Percentiles rank a stretch among this genome's conserved stretches.
Conservation (phyloP, 2,797 vertebrate species). For the Clarias laeviceps region DNA sequence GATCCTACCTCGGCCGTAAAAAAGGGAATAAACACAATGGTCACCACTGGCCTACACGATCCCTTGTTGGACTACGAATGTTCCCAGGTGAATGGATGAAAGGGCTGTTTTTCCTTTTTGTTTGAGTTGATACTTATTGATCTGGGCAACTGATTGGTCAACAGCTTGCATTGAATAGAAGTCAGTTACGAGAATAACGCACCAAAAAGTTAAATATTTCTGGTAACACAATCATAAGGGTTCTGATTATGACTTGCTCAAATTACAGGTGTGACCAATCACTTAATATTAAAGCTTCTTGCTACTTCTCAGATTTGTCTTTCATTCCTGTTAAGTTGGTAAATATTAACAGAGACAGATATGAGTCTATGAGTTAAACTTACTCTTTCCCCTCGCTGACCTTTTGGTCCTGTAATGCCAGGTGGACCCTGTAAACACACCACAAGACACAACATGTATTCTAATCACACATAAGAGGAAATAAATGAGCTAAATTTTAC, state of each 20-base stretch:
- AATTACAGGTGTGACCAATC: not conserved
- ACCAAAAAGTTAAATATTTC: not conserved
- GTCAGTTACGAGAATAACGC: not conserved
- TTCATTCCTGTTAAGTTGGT: not conserved
- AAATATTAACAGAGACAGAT: not conserved
- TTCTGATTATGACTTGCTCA: not conserved
- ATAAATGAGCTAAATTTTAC: not conserved
- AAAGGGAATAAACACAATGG: no score
- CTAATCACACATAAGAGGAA: not conserved
- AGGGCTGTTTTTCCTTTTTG: no score
- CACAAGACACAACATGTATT: not conserved
- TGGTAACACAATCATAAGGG: not conserved
- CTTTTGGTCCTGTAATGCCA: constrained; percentile 78
- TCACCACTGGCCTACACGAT: no score
- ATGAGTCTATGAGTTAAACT: constrained; percentile 57
- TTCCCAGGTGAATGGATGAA: no score
- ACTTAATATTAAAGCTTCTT: no score
- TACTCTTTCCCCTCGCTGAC: constrained; percentile 89
- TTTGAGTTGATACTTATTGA: no score
- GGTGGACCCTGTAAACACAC: constrained; percentile 73
- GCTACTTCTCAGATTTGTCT: no score
- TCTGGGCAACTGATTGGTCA: not conserved
- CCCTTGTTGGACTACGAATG: no score
- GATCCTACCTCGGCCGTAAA: no score
- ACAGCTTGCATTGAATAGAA: not conserved